Evolutionary conservation across 2,113 vertebrate genomes (phyloP).

Genomic region (Ctenomys sociabilis): DNA sequence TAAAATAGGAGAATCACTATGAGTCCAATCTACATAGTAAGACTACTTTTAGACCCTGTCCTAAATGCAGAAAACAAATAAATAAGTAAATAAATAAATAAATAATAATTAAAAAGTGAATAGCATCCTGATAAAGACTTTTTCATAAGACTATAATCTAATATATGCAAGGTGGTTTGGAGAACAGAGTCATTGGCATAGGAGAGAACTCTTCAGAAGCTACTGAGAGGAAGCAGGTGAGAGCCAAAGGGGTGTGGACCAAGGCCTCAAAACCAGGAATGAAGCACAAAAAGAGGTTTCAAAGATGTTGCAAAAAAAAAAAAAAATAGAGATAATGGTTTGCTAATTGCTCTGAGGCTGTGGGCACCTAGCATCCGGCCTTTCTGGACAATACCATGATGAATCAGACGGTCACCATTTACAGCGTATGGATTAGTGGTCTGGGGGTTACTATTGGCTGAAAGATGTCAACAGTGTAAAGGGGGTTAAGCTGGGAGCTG

Average conservation of each 20-base stretch:
- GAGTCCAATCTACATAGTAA: no score
- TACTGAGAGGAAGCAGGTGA: background rate
- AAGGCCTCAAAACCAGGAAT: background rate
- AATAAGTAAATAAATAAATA: background rate
- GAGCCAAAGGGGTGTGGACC: background rate
- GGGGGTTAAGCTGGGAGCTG: background rate
- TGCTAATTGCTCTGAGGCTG: background rate
- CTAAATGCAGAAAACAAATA: no score
- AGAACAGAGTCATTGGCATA: background rate
- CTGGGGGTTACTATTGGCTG: background rate
- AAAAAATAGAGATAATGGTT: background rate
- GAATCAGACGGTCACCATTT: background rate
- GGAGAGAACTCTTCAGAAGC: background rate
- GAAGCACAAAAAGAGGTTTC: background rate
- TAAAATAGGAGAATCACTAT: no score
- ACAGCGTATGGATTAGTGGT: background rate
- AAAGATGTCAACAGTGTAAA: background rate
- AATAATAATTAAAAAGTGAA: background rate
- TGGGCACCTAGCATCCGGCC: background rate
- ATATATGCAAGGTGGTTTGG: background rate
- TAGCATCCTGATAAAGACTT: no score
- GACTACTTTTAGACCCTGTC: no score
- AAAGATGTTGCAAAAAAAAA: background rate
- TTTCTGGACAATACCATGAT: background rate
- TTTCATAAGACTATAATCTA: background rate